Conservation (phyloP, 2,888 invertebrate species). For the Periphyllus acericola region DNA sequence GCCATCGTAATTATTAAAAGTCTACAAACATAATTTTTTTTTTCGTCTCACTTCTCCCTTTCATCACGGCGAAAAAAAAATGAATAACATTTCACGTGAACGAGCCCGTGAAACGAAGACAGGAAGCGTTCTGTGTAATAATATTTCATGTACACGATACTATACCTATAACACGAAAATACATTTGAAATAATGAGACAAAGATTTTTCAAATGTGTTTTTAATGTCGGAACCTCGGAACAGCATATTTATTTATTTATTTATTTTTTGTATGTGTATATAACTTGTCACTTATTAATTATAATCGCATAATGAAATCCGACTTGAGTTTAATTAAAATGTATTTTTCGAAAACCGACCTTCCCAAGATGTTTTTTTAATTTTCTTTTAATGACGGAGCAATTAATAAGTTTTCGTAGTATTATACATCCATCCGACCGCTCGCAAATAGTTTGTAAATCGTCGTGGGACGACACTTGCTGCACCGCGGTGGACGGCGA, state of each 20-base stretch:
- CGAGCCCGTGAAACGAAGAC: conserved; percentile 26
- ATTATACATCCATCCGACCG: not conserved
- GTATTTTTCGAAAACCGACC: conserved; percentile 5
- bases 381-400: not conserved
- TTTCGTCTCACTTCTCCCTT: not conserved
- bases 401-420: conserved; percentile 10
- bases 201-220: conserved; percentile 47
- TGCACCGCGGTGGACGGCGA: too few species aligned
- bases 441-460: not conserved
- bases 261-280: not conserved
- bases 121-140: conserved; percentile 15
- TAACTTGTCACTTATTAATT: not conserved
- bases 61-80: not conserved
- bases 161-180: conserved; percentile 12
- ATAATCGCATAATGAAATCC: conserved; percentile 35
- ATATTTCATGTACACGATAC: not conserved
- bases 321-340: conserved; percentile 6
- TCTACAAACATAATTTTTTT: not conserved
- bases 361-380: conserved; percentile 10
- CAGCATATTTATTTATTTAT: not conserved
- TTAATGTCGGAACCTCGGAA: conserved; percentile 45
- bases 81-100: conserved; percentile 18
- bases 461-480: not conserved
- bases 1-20: conserved; percentile 11
- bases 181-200: conserved; percentile 38